Conservation (phyloP, 1,140 invertebrate species). For the Lineus longissimus region DNA sequence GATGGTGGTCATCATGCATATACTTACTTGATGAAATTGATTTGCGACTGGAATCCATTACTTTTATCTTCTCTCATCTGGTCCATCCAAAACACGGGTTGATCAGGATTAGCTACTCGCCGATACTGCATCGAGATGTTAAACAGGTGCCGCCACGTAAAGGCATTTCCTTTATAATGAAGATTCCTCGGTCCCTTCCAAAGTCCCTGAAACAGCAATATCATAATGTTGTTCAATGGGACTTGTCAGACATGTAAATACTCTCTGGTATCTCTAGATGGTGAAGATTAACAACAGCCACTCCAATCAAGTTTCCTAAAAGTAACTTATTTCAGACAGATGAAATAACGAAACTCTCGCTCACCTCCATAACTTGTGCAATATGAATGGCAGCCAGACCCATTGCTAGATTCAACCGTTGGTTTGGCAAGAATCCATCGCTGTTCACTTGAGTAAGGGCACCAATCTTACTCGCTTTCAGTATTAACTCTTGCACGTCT, state of each 20-base stretch:
- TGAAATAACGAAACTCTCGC: too few species aligned
- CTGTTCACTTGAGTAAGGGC: constrained; percentile 37
- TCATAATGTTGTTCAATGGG: too few species aligned
- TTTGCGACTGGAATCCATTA: constrained; percentile 35
- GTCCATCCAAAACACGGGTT: constrained; percentile 42
- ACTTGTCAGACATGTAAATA: too few species aligned
- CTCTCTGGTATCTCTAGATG: too few species aligned
- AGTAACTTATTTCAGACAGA: too few species aligned
- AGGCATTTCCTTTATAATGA: not conserved
- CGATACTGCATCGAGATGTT: constrained; percentile 40
- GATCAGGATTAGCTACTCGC: constrained; percentile 39
- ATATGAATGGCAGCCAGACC: constrained; percentile 44
- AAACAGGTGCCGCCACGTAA: constrained; percentile 42
- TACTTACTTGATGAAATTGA: constrained; percentile 39
- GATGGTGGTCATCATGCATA: not conserved
- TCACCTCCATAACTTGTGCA: constrained; percentile 41
- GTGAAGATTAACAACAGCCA: too few species aligned
- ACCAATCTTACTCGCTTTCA: constrained; percentile 40
- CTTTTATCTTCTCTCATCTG: constrained; percentile 31
- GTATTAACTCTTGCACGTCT: constrained; percentile 31
- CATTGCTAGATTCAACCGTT: constrained; percentile 42
- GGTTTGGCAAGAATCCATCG: constrained; percentile 39
- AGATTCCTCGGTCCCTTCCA: too few species aligned
- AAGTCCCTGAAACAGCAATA: too few species aligned
- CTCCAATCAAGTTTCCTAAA: too few species aligned